These are phyloP conservation scores for Syngnathus scovelli DNA, from an alignment of 2,113 vertebrate genomes.

Conservation along the genomic window DNA sequence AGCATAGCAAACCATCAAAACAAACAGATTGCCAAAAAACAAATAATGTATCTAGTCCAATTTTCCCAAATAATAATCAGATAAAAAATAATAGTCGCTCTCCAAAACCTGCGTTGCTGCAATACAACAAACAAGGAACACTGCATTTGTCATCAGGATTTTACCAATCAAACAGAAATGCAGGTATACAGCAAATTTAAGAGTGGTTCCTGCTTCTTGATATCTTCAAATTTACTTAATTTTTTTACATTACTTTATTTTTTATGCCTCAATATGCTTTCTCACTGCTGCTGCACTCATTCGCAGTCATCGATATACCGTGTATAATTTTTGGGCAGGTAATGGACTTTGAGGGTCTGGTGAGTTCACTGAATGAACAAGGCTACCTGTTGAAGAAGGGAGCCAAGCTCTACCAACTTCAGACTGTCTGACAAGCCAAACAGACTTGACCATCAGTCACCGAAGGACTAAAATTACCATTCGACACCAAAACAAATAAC, in stretches of 20 bases:
- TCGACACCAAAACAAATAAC: background rate
- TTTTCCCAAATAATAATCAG: too few relatives aligned
- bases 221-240: too few relatives aligned
- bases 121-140: too few relatives aligned
- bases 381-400: constrained; percentile 95
- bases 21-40: too few relatives aligned
- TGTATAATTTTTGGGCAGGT: constrained; percentile 70
- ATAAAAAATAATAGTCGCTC: too few relatives aligned
- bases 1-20: too few relatives aligned
- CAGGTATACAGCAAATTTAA: too few relatives aligned
- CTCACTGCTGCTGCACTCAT: background rate
- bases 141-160: too few relatives aligned
- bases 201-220: too few relatives aligned
- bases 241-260: background rate
- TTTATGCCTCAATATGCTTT: background rate
- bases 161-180: too few relatives aligned
- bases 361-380: constrained; percentile 91
- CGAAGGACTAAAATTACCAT: background rate
- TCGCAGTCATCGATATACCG: background rate
- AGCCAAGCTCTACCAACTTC: constrained; percentile 84
- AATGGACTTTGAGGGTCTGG: constrained; percentile 86
- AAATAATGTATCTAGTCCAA: too few relatives aligned
- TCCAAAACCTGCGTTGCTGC: too few relatives aligned
- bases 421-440: constrained; percentile 75
- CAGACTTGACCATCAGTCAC: background rate